Evolutionary conservation across 1,140 invertebrate species (phyloP).

Genomic region (Drepana arcuata): DNA sequence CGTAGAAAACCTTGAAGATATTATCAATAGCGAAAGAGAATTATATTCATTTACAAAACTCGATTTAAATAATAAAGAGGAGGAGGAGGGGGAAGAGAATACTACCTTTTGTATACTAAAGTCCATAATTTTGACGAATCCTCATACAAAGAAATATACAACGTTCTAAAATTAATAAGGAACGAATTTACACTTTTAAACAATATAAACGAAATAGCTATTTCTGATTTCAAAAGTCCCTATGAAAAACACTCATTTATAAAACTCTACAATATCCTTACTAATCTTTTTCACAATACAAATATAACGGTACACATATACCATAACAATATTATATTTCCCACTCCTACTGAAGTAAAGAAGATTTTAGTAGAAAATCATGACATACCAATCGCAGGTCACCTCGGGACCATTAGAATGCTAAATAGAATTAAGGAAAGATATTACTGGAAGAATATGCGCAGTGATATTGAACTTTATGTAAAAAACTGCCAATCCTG

Average conservation of each 20-base stretch:
- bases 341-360: constrained; percentile 1
- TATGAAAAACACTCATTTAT: neutral
- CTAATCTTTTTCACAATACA: neutral
- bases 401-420: neutral
- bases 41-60: no score
- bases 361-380: constrained; percentile 10
- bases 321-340: neutral
- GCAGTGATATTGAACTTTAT: constrained; percentile 2
- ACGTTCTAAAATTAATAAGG: no score
- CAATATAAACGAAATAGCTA: constrained; percentile 1
- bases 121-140: no score
- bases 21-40: no score
- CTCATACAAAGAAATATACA: no score
- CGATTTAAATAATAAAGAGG: no score
- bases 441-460: constrained; percentile 8
- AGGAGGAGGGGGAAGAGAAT: no score
- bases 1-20: no score
- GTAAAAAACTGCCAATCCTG: constrained; percentile 5
- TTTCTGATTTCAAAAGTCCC: constrained; percentile 4
- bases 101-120: no score
- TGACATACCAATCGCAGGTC: constrained; percentile 4
- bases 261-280: constrained; percentile 6
- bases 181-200: no score
- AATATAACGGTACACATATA: neutral
- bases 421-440: constrained; percentile 1